phyloP scores from a whole-genome alignment of 2,113 vertebrate species.

The Pangasianodon gigas region DNA sequence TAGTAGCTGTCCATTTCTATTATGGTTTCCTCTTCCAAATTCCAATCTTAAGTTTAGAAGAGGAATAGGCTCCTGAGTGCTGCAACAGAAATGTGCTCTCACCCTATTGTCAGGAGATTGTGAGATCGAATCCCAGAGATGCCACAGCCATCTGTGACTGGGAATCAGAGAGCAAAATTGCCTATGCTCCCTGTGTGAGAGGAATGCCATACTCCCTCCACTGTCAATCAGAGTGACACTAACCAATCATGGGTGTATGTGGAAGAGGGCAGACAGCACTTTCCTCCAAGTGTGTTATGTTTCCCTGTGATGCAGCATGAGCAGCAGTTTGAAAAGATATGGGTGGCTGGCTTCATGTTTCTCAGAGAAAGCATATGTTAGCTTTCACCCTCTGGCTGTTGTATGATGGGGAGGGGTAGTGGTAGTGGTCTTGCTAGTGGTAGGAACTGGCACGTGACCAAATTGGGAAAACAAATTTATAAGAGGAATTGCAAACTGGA shows the following conservation, averaged over 20 bases:
- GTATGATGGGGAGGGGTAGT: background rate
- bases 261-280: background rate
- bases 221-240: background rate
- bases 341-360: background rate
- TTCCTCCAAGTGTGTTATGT: background rate
- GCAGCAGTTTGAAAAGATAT: no score
- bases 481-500: background rate
- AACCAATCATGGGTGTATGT: background rate
- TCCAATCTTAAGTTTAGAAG: background rate
- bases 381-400: background rate
- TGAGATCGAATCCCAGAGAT: background rate
- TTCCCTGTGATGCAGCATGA: background rate
- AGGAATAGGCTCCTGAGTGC: no score
- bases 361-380: background rate
- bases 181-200: background rate
- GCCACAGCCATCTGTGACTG: background rate
- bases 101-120: background rate
- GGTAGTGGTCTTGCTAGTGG: background rate
- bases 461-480: background rate
- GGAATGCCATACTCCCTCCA: background rate
- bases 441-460: background rate
- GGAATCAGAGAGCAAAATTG: background rate
- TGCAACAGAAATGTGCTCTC: background rate
- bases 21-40: background rate
- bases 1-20: background rate